Percentiles rank a stretch among this genome's conserved stretches.
Evolutionary conservation across 2,113 vertebrate species (phyloP).

Genomic region (Ondatra zibethicus): DNA sequence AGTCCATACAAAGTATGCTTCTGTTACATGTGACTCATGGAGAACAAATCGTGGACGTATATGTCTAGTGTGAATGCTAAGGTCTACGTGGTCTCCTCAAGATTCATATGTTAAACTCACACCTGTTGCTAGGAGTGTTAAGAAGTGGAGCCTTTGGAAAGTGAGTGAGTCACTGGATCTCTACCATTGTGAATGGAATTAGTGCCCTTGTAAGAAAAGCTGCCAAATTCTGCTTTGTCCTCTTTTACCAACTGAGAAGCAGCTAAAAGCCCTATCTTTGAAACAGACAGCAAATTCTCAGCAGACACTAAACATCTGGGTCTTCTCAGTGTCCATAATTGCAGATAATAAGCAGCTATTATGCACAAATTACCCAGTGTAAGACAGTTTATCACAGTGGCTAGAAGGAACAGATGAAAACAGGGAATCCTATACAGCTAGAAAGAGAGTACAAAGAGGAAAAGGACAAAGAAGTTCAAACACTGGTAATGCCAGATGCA

Average conservation of each 20-base stretch:
- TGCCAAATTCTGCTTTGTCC: neutral
- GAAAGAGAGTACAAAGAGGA: neutral
- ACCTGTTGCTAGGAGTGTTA: neutral
- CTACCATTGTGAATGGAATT: neutral
- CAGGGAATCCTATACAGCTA: neutral
- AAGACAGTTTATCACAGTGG: neutral
- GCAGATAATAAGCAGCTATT: neutral
- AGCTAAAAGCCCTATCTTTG: neutral
- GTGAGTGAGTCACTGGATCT: neutral
- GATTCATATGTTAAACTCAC: neutral
- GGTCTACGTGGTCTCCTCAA: neutral
- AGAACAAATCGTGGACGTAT: neutral
- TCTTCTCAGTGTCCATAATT: neutral
- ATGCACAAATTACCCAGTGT: neutral
- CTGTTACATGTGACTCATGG: neutral
- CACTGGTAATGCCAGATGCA: neutral
- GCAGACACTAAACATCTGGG: neutral
- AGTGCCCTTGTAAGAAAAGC: neutral
- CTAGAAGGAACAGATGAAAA: neutral
- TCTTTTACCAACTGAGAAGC: neutral
- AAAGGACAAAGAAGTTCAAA: neutral
- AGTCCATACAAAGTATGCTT: neutral
- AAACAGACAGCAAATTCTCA: neutral
- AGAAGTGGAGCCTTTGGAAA: neutral
- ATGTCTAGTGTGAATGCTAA: neutral